A percentile compares a stretch with the other conserved stretches of the same genome.
Evolutionary conservation across 2,113 vertebrate species (phyloP).

Genomic region (Rhinolophus ferrumequinum): DNA sequence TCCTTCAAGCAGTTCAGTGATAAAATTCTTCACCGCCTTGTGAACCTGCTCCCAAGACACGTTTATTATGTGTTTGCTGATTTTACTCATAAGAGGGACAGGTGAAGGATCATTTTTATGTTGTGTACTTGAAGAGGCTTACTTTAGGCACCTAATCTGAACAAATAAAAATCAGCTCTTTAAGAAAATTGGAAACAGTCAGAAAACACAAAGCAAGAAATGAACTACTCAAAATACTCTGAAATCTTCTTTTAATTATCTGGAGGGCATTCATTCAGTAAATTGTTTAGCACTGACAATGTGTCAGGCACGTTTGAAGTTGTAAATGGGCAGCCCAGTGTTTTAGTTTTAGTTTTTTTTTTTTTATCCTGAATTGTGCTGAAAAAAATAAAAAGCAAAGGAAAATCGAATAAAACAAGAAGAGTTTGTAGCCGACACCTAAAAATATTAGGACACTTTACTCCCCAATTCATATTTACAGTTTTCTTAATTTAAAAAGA

Average conservation of each 20-base stretch:
- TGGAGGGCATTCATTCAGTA: background rate
- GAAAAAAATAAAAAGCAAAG: background rate
- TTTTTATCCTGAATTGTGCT: background rate
- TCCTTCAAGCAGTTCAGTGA: background rate
- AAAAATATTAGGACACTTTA: slow-evolving; percentile 1
- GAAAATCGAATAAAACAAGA: background rate
- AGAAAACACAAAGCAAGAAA: background rate
- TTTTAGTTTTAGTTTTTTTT: background rate
- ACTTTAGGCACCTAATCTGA: slow-evolving; percentile 17
- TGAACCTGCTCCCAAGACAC: background rate
- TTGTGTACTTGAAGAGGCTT: background rate
- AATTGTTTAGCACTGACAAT: background rate
- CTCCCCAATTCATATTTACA: background rate
- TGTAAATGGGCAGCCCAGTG: background rate
- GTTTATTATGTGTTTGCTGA: slow-evolving; percentile 41
- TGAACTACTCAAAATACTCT: background rate
- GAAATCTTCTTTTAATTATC: slow-evolving; percentile 54
- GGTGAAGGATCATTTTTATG: background rate
- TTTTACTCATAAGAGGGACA: slow-evolving; percentile 38
- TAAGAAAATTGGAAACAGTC: background rate
- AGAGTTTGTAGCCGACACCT: background rate
- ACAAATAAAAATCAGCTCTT: slow-evolving; percentile 16
- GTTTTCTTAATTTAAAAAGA: slow-evolving; percentile 25
- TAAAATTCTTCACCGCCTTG: background rate
- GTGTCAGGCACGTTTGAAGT: background rate